phyloP scores from a whole-genome alignment of 1,140 invertebrate genomes.

The Trichomalopsis sarcophagae region DNA sequence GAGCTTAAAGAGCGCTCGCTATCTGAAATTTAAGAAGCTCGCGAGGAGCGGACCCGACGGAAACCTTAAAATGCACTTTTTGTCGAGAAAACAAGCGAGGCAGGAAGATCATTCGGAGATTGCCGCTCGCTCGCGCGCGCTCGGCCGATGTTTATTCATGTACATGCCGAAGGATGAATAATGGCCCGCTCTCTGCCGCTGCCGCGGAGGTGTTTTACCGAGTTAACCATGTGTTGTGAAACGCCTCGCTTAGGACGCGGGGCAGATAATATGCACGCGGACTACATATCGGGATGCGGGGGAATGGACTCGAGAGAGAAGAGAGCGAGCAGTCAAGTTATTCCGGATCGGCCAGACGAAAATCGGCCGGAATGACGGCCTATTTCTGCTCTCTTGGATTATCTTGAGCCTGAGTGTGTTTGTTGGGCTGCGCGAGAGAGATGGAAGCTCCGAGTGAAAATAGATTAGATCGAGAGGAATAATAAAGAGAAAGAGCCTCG shows the following conservation, averaged over 20 bases:
- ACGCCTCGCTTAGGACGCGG: background rate
- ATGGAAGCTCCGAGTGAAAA: too few species aligned
- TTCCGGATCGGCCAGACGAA: background rate
- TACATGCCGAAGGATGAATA: constrained; percentile 52
- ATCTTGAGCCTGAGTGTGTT: background rate
- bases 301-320: background rate
- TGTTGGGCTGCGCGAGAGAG: too few species aligned
- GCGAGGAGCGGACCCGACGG: background rate
- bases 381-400: background rate
- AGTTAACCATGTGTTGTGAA: constrained; percentile 26
- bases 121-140: background rate
- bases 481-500: too few species aligned
- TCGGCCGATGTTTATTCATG: constrained; percentile 49
- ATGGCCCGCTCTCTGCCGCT: background rate
- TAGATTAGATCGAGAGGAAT: too few species aligned
- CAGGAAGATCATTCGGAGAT: constrained; percentile 49
- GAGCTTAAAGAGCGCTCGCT: constrained; percentile 39
- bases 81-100: constrained; percentile 14
- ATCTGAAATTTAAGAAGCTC: constrained; percentile 32
- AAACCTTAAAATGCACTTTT: constrained; percentile 48
- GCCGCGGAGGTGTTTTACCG: constrained; percentile 26
- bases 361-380: background rate
- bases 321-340: background rate
- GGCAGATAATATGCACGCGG: background rate
- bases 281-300: background rate